Conservation (phyloP, 2,797 vertebrate species). For the Cyclopterus lumpus region DNA sequence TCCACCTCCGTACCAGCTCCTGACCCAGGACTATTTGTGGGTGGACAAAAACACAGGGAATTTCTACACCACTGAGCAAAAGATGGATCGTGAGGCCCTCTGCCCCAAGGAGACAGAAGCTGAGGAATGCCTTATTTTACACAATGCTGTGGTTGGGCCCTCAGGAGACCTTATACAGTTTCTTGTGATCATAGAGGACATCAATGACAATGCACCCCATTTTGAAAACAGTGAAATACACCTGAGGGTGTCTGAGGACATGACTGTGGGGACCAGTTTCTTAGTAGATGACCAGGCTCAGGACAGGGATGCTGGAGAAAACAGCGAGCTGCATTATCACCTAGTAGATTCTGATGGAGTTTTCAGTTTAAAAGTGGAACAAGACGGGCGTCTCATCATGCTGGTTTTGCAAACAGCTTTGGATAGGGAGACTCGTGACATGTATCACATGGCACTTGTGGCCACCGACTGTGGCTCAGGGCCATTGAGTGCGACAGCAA, state of each 20-base stretch:
- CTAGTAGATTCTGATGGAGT: conserved; percentile 71
- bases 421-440: conserved; percentile 81
- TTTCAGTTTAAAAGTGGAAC: conserved; percentile 72
- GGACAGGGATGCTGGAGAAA: conserved; percentile 77
- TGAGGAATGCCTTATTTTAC: conserved; percentile 75
- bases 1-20: conserved; percentile 78
- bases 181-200: conserved; percentile 80
- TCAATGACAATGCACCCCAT: conserved; percentile 85
- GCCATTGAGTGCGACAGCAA: conserved; percentile 74
- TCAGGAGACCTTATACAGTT: conserved; percentile 79
- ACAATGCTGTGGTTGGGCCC: conserved; percentile 76
- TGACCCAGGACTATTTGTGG: conserved; percentile 73
- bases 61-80: conserved; percentile 79
- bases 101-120: conserved; percentile 75
- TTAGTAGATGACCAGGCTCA: conserved; percentile 79
- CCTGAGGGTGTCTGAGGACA: conserved; percentile 79
- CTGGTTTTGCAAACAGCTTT: conserved; percentile 75
- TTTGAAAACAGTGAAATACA: conserved; percentile 80
- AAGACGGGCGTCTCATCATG: conserved; percentile 52
- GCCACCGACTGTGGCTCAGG: conserved; percentile 75
- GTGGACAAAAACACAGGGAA: conserved; percentile 77
- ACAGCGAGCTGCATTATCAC: conserved; percentile 76
- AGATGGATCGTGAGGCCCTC: conserved; percentile 80
- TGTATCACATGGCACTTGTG: conserved; percentile 77
- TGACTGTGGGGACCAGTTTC: conserved; percentile 70